phyloP scores from a whole-genome alignment of 2,113 vertebrate genomes.

The Heterotilapia buettikoferi region DNA sequence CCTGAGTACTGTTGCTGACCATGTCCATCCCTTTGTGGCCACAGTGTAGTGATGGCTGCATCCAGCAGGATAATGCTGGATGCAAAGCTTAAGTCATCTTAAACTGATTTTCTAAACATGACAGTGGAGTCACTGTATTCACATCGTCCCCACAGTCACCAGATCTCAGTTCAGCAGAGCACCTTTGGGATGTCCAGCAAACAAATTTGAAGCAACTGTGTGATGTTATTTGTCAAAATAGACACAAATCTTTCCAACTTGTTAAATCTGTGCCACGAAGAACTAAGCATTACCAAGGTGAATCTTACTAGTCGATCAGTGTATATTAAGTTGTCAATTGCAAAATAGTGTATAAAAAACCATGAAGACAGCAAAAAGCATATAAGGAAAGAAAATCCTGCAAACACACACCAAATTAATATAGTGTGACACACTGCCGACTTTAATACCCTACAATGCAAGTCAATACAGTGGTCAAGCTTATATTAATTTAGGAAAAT shows the following conservation, averaged over 20 bases:
- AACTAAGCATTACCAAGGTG: background rate
- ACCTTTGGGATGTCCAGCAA: background rate
- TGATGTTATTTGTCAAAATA: background rate
- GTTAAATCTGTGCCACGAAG: background rate
- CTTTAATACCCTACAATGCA: background rate
- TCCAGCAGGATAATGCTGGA: background rate
- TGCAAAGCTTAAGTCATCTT: background rate
- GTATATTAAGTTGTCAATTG: background rate
- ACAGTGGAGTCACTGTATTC: background rate
- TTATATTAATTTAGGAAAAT: background rate
- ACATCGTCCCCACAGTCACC: background rate
- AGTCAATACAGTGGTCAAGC: background rate
- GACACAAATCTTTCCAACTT: background rate
- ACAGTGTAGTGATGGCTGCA: background rate
- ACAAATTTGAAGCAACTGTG: background rate
- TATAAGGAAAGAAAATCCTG: background rate
- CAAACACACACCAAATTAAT: background rate
- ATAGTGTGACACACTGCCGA: accelerated
- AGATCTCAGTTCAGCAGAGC: background rate
- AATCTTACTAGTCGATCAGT: background rate
- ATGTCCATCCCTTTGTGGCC: background rate
- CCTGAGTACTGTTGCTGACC: background rate
- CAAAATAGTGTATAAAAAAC: background rate
- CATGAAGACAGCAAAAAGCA: background rate
- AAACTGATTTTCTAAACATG: background rate